Evolutionary conservation across 2,888 invertebrate genomes (phyloP), one percentile per base, ranked within the genome.

Genomic region (Ferdinandea cuprea): DNA sequence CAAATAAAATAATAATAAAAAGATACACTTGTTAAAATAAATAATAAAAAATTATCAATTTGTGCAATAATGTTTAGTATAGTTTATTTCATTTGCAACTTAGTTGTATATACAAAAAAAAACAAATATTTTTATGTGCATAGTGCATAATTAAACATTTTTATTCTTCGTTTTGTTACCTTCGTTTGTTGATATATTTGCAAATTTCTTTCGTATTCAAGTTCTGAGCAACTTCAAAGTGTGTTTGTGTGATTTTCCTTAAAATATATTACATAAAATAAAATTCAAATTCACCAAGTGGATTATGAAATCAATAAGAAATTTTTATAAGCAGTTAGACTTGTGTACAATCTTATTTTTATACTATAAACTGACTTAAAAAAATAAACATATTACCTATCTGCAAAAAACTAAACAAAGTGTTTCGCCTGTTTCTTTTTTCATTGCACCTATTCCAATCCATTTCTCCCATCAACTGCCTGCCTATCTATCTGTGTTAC

Each of bases 361-460:
- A 15, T 19, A 11, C 13, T 58, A 21, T 25, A 13, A 15, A 59
- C 19, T 37, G 40, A 59, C 72, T 42, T 17, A 72, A 37, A 56
- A 1, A 42, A n/a, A 52, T 3, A 66, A 35, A 15, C 9, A 48
- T 9, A 17, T 44, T 66, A 28, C n/a, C n/a, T n/a, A n/a, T n/a
- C n/a, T n/a, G n/a, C n/a, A 46, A 54, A 21, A 46, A 72, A 81
- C 81, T 81, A 81, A 81, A 77, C 61, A 77, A 66, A 71, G 65
- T 81, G 77, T 61, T 74, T 77, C 32, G 71, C 76, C 44, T 32
- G 58, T 58, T 71, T 61, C 37, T 76, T 61, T 35, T 40, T 81
- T 66, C 48, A 19, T 59, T 77, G 63, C 69, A 74, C 66, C 59
- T 56, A 15, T 28, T n/a, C 78, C 28, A 44, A n/a, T n/a, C n/a